A percentile compares a stretch with the other conserved stretches of the same genome.
Conservation (phyloP, 2,113 vertebrate genomes). For the Malurus elegans region DNA sequence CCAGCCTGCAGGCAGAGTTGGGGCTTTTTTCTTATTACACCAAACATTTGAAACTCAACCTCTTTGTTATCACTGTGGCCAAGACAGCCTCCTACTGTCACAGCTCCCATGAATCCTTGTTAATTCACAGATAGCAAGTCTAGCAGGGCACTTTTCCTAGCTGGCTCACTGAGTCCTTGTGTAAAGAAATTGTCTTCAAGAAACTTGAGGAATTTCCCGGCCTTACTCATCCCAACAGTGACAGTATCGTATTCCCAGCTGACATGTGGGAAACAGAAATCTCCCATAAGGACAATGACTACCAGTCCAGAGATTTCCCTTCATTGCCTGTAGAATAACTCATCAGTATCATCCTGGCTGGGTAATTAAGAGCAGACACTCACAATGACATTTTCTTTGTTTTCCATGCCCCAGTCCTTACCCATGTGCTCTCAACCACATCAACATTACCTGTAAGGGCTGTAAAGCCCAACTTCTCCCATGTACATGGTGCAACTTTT, state of each 20-base stretch:
- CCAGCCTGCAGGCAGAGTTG: background rate
- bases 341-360: background rate
- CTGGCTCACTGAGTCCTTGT: background rate
- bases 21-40: background rate
- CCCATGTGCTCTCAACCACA: background rate
- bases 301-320: background rate
- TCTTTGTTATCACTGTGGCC: background rate
- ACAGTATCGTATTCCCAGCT: background rate
- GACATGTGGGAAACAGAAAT: background rate
- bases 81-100: background rate
- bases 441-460: background rate
- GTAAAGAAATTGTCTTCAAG: background rate
- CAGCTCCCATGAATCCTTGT: background rate
- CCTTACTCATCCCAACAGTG: background rate
- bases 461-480: background rate
- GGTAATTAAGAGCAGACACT: background rate
- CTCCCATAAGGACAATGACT: background rate
- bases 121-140: background rate
- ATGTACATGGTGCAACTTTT: rapidly evolving
- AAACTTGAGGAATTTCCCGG: background rate
- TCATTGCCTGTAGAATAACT: background rate
- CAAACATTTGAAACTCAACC: background rate
- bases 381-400: background rate
- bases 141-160: background rate
- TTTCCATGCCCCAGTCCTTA: background rate